phyloP scores from a whole-genome alignment of 2,113 vertebrate genomes.

The Oncorhynchus masou region DNA sequence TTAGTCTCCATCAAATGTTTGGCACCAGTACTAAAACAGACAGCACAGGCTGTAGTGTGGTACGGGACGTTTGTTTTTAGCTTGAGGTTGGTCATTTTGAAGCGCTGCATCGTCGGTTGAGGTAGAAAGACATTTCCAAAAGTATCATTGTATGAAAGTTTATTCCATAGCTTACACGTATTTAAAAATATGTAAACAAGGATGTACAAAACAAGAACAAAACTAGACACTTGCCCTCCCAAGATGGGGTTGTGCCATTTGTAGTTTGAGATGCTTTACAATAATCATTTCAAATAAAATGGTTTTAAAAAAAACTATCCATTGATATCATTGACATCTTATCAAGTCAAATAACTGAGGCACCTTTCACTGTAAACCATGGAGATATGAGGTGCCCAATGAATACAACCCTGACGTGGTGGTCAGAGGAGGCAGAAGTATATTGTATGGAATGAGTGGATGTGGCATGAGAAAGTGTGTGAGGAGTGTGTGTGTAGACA shows the following conservation, averaged over 20 bases:
- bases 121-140: not conserved
- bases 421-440: not conserved
- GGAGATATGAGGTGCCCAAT: not conserved
- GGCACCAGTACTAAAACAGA: not conserved
- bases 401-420: not conserved
- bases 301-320: conserved; percentile 4
- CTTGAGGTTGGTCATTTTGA: not conserved
- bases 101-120: not conserved
- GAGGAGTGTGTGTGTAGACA: not conserved
- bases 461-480: not conserved
- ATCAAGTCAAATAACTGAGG: conserved; percentile 24
- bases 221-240: conserved; percentile 42
- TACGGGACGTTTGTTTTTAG: not conserved
- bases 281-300: conserved; percentile 37
- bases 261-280: conserved; percentile 34
- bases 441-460: not conserved
- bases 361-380: not conserved
- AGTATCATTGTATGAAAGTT: conserved; percentile 60
- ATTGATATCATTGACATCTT: conserved; percentile 34
- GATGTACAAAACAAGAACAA: conserved; percentile 57
- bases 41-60: not conserved
- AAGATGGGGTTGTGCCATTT: conserved; percentile 46
- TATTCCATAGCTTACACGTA: conserved; percentile 70
- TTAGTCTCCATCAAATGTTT: conserved; percentile 1
- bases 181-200: conserved; percentile 68